These are phyloP conservation scores for Agrochola litura DNA, from an alignment of 2,888 invertebrate genomes.

Conservation along the genomic window DNA sequence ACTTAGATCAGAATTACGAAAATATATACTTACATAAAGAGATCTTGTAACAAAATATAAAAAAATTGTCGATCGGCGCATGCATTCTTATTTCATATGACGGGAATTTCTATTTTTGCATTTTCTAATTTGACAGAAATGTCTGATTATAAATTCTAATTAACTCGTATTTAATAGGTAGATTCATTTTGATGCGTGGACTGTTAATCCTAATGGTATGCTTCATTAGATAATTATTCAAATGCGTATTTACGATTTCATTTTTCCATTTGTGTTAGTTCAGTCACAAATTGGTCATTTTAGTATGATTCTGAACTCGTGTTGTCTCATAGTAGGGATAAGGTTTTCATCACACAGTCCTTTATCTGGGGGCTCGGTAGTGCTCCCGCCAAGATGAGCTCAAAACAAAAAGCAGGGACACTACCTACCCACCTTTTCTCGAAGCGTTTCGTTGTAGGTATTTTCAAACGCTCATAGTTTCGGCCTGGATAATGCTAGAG, in stretches of 20 bases:
- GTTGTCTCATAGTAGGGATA: not conserved
- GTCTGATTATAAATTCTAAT: conserved; percentile 46
- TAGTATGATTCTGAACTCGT: not conserved
- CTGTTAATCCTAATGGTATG: conserved; percentile 22
- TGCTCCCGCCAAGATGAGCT: not conserved
- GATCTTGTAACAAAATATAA: not conserved
- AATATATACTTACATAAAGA: not conserved
- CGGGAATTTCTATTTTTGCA: conserved; percentile 38
- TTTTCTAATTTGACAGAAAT: conserved; percentile 47
- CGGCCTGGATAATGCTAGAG: not conserved
- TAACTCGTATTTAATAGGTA: conserved; percentile 4
- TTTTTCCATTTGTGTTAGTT: conserved; percentile 21
- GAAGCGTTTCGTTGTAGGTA: not conserved
- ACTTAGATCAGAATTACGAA: not conserved
- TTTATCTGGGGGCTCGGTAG: not conserved
- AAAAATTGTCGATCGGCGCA: conserved; percentile 23
- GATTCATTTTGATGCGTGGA: conserved; percentile 27
- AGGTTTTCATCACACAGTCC: not conserved
- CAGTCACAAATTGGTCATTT: conserved; percentile 1
- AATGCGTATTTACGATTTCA: conserved; percentile 15
- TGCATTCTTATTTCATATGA: conserved; percentile 25
- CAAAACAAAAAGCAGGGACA: not conserved
- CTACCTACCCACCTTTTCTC: not conserved
- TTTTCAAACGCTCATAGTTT: not conserved
- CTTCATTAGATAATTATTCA: conserved; percentile 28